Conservation (phyloP, 2,888 invertebrate genomes). For the Drosophila anceps region DNA sequence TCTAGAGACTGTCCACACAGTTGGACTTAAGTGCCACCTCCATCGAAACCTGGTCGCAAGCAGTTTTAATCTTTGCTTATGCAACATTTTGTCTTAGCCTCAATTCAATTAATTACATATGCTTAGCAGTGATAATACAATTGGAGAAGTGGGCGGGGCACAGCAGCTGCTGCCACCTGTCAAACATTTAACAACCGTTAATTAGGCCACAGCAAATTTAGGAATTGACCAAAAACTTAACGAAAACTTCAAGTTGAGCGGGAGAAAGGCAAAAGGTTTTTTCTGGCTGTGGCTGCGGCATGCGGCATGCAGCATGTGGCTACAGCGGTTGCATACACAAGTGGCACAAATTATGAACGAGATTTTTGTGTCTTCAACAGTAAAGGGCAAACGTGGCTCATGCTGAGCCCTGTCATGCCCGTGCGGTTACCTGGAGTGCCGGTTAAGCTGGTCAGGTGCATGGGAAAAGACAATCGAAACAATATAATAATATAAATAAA, state of each 20-base stretch:
- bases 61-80: constrained; percentile 27
- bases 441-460: constrained; percentile 7
- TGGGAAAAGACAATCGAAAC: neutral
- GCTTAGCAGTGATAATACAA: constrained; percentile 43
- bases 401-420: constrained; percentile 1
- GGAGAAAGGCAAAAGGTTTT: neutral
- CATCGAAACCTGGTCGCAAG: neutral
- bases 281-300: too few relatives aligned
- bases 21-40: neutral
- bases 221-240: constrained; percentile 6
- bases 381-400: constrained; percentile 2
- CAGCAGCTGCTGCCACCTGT: constrained; percentile 8
- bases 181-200: constrained; percentile 38
- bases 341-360: constrained; percentile 32
- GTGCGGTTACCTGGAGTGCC: neutral
- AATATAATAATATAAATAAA: neutral
- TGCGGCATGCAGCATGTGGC: constrained; percentile 29
- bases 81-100: constrained; percentile 40
- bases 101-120: constrained; percentile 65
- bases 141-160: neutral
- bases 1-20: constrained; percentile 31
- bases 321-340: constrained; percentile 37
- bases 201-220: constrained; percentile 38
- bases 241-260: constrained; percentile 8
- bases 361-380: neutral